Conservation (phyloP, 2,888 invertebrate genomes). For the Stomorhina lunata region DNA sequence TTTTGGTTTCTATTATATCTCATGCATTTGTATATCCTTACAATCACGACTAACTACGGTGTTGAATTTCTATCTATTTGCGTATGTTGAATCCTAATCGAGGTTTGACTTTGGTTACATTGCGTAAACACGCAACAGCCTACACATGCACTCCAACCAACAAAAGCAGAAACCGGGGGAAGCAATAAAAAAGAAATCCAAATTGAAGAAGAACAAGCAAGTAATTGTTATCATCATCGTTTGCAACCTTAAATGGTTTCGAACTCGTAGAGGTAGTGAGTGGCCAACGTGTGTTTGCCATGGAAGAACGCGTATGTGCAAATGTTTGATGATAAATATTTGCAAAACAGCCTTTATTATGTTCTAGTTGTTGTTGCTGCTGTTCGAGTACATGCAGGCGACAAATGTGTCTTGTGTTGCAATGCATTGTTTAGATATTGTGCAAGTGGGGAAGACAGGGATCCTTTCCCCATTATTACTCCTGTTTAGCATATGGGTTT, state of each 20-base stretch:
- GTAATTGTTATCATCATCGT: slow-evolving; percentile 58
- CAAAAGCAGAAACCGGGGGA: slow-evolving; percentile 19
- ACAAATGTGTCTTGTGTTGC: slow-evolving; percentile 34
- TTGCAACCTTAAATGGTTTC: slow-evolving; percentile 48
- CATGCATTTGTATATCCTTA: slow-evolving; percentile 2
- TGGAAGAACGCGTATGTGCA: slow-evolving; percentile 55
- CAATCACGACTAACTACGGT: slow-evolving; percentile 8
- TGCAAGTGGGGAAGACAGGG: not conserved
- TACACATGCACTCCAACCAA: slow-evolving; percentile 41
- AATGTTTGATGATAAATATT: slow-evolving; percentile 45
- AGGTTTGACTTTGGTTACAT: slow-evolving; percentile 79
- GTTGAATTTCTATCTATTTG: slow-evolving; percentile 38
- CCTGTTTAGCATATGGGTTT: slow-evolving; percentile 53
- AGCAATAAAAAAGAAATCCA: slow-evolving; percentile 17
- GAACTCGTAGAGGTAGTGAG: slow-evolving; percentile 31
- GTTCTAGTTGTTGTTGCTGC: not conserved
- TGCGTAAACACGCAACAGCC: slow-evolving; percentile 78
- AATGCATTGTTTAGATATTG: slow-evolving; percentile 31
- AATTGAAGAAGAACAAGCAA: slow-evolving; percentile 40
- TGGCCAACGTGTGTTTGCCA: slow-evolving; percentile 57
- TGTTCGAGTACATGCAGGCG: slow-evolving; percentile 18
- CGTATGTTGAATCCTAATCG: slow-evolving; percentile 78
- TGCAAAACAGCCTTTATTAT: slow-evolving; percentile 17
- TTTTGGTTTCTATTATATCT: slow-evolving; percentile 12
- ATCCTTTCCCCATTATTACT: not conserved